phyloP scores from a whole-genome alignment of 2,797 vertebrate genomes.

The Malurus leucopterus region DNA sequence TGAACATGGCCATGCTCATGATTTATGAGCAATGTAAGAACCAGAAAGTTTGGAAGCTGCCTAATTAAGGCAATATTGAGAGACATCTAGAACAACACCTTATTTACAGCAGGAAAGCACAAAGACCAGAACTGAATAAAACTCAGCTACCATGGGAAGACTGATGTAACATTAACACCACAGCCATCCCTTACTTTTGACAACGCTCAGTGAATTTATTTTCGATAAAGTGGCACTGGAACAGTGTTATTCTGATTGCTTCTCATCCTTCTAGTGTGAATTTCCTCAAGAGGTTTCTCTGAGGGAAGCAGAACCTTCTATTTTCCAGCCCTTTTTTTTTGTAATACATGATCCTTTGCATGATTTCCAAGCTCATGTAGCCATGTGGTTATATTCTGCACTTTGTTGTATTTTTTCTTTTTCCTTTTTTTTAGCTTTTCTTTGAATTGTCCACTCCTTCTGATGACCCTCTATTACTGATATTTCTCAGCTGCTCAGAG shows the following conservation, averaged over 20 bases:
- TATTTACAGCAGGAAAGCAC: not conserved
- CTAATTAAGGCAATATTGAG: not conserved
- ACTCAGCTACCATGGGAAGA: not conserved
- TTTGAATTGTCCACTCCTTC: not conserved
- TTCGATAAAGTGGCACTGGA: not conserved
- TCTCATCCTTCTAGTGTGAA: not conserved
- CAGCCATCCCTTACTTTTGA: not conserved
- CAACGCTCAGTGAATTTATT: not conserved
- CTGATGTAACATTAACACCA: not conserved
- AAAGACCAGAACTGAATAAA: not conserved
- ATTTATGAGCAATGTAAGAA: not conserved
- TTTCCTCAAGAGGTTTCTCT: not conserved
- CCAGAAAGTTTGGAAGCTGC: not conserved
- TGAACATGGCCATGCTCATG: not conserved
- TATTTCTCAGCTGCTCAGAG: not conserved
- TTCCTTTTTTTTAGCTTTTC: not conserved
- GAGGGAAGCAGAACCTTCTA: not conserved
- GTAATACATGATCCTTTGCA: not conserved
- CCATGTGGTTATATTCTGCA: not conserved
- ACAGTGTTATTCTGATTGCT: not conserved
- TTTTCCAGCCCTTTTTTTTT: not conserved
- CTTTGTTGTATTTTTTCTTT: not conserved
- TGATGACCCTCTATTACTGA: not conserved
- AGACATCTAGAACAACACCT: not conserved
- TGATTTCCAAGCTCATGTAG: not conserved